These are phyloP conservation scores for Melanotaenia pygmaea DNA, from an alignment of 2,797 vertebrate species.

Conservation along the genomic window DNA sequence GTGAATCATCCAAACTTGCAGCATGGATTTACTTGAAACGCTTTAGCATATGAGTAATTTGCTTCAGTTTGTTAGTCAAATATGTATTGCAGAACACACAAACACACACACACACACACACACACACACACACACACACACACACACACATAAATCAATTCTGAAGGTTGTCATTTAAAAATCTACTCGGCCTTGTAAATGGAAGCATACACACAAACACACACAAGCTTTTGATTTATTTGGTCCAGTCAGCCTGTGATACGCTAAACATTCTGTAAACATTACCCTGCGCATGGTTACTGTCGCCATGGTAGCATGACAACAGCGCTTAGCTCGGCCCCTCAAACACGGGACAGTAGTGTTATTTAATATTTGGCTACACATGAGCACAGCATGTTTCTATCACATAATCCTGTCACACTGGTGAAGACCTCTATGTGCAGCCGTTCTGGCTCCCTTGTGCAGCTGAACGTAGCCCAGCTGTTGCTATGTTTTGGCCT, in stretches of 20 bases:
- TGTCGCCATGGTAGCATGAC: constrained; percentile 92
- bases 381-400: constrained; percentile 79
- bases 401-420: constrained; percentile 77
- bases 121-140: neutral
- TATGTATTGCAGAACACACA: constrained; percentile 12
- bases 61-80: constrained; percentile 35
- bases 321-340: constrained; percentile 87
- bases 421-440: constrained; percentile 49
- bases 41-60: too few relatives aligned
- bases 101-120: neutral
- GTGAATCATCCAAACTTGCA: too few relatives aligned
- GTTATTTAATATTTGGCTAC: constrained; percentile 92
- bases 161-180: constrained; percentile 40
- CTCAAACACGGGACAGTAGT: constrained; percentile 87
- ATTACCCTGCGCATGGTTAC: constrained; percentile 91
- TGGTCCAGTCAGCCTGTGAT: constrained; percentile 72
- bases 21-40: too few relatives aligned
- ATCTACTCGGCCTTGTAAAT: constrained; percentile 30
- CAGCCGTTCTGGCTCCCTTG: constrained; percentile 32
- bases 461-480: constrained; percentile 57
- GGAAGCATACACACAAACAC: constrained; percentile 44
- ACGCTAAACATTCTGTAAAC: constrained; percentile 94
- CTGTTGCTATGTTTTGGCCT: constrained; percentile 83
- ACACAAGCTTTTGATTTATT: constrained; percentile 61
- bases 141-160: constrained; percentile 26